phyloP scores from a whole-genome alignment of 92 coral and sea anemone genomes.

The Palythoa heliodiscus region DNA sequence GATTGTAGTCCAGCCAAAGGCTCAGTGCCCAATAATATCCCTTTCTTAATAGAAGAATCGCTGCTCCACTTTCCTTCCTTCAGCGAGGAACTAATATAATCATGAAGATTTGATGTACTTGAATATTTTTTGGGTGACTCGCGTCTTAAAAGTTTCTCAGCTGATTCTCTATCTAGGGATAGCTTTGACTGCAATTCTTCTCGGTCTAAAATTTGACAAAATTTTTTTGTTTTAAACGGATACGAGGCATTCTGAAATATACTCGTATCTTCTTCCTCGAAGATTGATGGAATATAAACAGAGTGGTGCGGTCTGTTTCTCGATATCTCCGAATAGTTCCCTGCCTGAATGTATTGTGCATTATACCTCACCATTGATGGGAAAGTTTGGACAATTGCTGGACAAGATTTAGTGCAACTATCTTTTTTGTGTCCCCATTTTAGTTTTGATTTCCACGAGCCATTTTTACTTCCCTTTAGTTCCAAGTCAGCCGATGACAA shows the following conservation, averaged over 20 bases:
- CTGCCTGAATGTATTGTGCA: conserved; percentile 38
- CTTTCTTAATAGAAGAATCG: conserved; percentile 18
- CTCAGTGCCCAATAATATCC: conserved; percentile 7
- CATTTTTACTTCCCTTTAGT: not conserved
- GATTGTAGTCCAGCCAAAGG: conserved; percentile 44
- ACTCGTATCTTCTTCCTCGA: conserved; percentile 30
- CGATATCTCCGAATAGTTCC: conserved; percentile 26
- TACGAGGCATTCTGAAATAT: conserved; percentile 10
- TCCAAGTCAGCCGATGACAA: conserved; percentile 18
- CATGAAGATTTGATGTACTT: conserved; percentile 16
- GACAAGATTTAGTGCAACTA: conserved; percentile 16
- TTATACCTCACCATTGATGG: conserved; percentile 32
- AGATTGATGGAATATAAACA: conserved; percentile 2
- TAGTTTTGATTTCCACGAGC: conserved; percentile 29
- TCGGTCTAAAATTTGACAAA: not conserved
- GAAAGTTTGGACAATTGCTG: conserved; percentile 36
- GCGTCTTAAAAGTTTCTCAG: not conserved
- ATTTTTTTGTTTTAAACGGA: not conserved
- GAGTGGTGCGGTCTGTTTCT: not conserved
- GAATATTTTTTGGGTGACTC: not conserved
- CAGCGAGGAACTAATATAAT: not conserved
- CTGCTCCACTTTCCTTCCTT: conserved; percentile 40
- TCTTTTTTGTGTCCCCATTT: conserved; percentile 30
- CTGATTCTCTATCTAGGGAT: not conserved
- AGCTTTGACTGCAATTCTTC: not conserved